Evolutionary conservation across 2,113 vertebrate genomes (phyloP), one percentile per base, ranked within the genome.

Genomic region (Gavialis gangeticus): DNA sequence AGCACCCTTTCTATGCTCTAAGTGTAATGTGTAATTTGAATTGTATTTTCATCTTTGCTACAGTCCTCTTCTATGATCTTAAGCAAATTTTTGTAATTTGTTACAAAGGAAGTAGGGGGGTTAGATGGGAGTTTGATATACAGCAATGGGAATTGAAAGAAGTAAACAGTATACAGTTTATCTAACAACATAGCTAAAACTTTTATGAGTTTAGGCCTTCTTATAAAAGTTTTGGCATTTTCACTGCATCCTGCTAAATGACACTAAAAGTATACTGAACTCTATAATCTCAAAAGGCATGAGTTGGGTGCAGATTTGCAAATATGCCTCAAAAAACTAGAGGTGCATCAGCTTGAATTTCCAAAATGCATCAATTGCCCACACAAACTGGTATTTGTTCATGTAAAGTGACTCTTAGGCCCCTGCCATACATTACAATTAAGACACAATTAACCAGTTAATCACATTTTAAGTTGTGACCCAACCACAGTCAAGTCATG

Each of bases 341-440:
- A 93, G 78, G 84, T 5, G 62, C 14, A 81, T 76, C 63, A 24
- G 95, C 89, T 96, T 95, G 89, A 84, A 95, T 95, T 96, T 84
- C 69, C 85, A 94, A 81, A 95, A 93, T 79, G n/a, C 5, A 94
- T 86, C 83, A 84, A 56, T 91, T 91, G 73, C 63, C 85, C 55
- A 78, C 63, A 89, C 28, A 56, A 86, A 79, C 22, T 6, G 19
- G 18, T 54, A 82, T 87, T 87, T 93, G 21, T 83, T 88, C 60
- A 79, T 67, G 88, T 34, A 92, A 37, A 79, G 21, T 81, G 77
- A 54, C 90, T 77, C 84, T 95, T 91, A 89, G 34, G 25, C 58
- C 37, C 37, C 37, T 46, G 6, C 37, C 37, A 46, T 46, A 46
- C 37, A 46, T 46, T 46, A 46, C 37, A 46, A 4, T 46, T 46